Percentiles rank a stretch among this genome's conserved stretches.
Conservation (phyloP, 37 sponge, comb jelly and placozoan genomes). For the Crambe crambe region DNA sequence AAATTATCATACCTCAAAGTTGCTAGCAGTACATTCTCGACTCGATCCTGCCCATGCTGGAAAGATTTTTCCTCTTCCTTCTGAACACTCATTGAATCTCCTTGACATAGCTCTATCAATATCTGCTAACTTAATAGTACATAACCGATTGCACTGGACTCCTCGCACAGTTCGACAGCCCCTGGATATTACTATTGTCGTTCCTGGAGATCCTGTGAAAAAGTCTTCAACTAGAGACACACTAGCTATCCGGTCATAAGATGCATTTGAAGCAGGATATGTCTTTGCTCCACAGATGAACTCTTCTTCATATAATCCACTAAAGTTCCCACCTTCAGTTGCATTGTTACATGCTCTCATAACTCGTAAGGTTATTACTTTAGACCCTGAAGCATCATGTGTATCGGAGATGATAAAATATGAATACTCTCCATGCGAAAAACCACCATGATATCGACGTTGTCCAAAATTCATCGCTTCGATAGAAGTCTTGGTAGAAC, state of each 20-base stretch:
- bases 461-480: no score
- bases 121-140: not conserved
- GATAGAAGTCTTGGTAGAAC: no score
- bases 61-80: not conserved
- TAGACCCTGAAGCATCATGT: not conserved
- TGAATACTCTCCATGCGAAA: not conserved
- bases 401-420: constrained; percentile 19
- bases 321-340: not conserved
- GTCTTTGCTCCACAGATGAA: not conserved
- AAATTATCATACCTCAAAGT: not conserved
- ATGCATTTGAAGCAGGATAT: not conserved
- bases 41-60: not conserved
- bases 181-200: not conserved
- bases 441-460: constrained; percentile 12
- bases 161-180: not conserved
- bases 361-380: no score
- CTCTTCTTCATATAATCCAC: constrained; percentile 14
- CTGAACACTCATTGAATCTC: not conserved
- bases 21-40: not conserved
- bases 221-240: constrained; percentile 11
- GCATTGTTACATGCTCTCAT: constrained; percentile 10
- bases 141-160: not conserved
- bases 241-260: constrained; percentile 14
- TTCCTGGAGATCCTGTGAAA: constrained; percentile 2
- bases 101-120: not conserved